Conservation (phyloP, 2,113 vertebrate genomes). For the Pterocles burchelli region DNA sequence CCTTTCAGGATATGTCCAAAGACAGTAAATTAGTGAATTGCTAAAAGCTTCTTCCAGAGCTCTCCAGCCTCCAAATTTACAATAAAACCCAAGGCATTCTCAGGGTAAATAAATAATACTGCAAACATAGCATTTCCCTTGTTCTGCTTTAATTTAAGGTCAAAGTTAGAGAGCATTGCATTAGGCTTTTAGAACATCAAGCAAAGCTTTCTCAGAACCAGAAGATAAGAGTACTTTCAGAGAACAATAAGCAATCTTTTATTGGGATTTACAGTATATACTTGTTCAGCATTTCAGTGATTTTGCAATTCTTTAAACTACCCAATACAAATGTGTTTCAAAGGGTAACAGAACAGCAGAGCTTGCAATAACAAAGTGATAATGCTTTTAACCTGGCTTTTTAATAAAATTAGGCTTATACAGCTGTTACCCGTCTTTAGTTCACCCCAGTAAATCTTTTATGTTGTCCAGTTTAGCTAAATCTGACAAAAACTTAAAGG, state of each 20-base stretch:
- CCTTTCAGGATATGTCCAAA: not conserved
- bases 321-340: not conserved
- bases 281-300: not conserved
- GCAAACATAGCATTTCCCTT: not conserved
- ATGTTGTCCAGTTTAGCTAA: not conserved
- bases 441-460: not conserved
- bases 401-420: not conserved
- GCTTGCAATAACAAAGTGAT: not conserved
- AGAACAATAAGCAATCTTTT: not conserved
- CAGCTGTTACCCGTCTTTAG: not conserved
- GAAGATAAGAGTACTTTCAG: not conserved
- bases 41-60: not conserved
- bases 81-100: not conserved
- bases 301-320: not conserved
- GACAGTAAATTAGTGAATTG: slow-evolving; percentile 13
- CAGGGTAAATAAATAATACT: slow-evolving; percentile 10
- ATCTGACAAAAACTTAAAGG: not conserved
- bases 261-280: not conserved
- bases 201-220: not conserved
- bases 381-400: not conserved
- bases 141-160: slow-evolving; percentile 4
- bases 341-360: not conserved
- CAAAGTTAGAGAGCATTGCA: not conserved
- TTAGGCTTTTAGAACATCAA: not conserved
- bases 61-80: not conserved